Conservation (phyloP, 64 coral and sea anemone genomes). For the Montipora sp. region DNA sequence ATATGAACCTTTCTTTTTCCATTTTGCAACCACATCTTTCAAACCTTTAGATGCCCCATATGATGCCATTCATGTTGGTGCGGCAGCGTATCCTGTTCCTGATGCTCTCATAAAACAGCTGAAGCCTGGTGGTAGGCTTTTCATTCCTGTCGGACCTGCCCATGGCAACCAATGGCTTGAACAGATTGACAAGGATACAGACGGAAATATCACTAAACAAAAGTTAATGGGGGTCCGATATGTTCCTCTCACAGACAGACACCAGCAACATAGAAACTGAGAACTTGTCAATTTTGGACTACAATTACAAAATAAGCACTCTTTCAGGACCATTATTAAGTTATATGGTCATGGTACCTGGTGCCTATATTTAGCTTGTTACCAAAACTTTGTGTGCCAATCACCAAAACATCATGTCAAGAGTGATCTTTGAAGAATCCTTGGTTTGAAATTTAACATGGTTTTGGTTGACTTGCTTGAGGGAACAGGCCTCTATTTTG, state of each 20-base stretch:
- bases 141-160: slow-evolving; percentile 88
- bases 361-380: no score
- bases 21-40: background rate
- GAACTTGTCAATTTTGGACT: no score
- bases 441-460: no score
- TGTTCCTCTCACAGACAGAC: slow-evolving; percentile 88
- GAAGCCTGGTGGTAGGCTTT: slow-evolving; percentile 84
- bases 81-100: slow-evolving; percentile 88
- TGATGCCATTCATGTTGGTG: slow-evolving; percentile 96
- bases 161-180: slow-evolving; percentile 92
- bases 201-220: slow-evolving; percentile 76
- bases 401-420: no score
- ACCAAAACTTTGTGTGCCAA: no score
- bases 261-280: slow-evolving; percentile 43
- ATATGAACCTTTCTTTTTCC: background rate
- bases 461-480: no score
- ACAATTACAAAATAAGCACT: no score
- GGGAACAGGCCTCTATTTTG: no score
- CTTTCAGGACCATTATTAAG: no score
- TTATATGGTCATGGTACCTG: no score
- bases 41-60: slow-evolving; percentile 76
- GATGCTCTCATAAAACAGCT: slow-evolving; percentile 84
- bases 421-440: no score
- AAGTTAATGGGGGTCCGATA: slow-evolving; percentile 92
- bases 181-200: slow-evolving; percentile 89